Base-by-base conservation (phyloP, 2,113 vertebrate genomes). In the Poeciliopsis prolifica region DNA sequence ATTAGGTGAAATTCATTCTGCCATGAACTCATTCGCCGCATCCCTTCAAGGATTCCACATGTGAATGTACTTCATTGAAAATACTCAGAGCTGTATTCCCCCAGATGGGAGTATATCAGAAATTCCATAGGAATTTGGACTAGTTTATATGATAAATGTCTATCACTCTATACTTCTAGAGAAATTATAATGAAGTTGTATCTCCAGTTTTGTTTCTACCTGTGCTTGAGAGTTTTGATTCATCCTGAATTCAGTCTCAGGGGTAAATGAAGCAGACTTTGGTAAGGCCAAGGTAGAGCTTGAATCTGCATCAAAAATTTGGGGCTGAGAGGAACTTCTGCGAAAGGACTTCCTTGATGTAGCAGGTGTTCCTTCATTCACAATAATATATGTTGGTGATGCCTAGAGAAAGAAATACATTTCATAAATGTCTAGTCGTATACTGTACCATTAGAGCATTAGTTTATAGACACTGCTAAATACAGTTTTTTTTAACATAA, bases 221-320 rank as follows among this genome's bases (percentile, higher is more conserved):
- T 92, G 91, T 37, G 63, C 75, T 70, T 80, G 17, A 22, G 81
- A 84, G 70, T 86, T 76, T 63, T 30, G 75, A 40, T 19, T 63
- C 65, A 84, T 78, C 60, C 84, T 74, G 62, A 78, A 72, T 35
- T 91, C 86, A 70, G 87, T 79, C 13, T 72, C 77, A 0, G 83
- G 72, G 44, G 72, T 72, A 60, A 87, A 91, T 66, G 91, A 86
- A 24, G 88, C 77, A 64, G 89, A 92, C 82, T 89, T 93, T 29
- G 77, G 75, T 24, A 88, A 1, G n/a, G 19, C 30, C 71, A 35
- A 76, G 4, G 60, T 58, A 28, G 74, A 81, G 40, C n/a, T 74
- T 26, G 70, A 58, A 17, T 78, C 74, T 60, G 42, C 37, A 66
- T 58, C 7, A 54, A 15, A 0, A 22, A 14, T 69, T 65, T 80